Base-by-base conservation (phyloP, 2,113 vertebrate genomes). In the Eolophus roseicapilla region DNA sequence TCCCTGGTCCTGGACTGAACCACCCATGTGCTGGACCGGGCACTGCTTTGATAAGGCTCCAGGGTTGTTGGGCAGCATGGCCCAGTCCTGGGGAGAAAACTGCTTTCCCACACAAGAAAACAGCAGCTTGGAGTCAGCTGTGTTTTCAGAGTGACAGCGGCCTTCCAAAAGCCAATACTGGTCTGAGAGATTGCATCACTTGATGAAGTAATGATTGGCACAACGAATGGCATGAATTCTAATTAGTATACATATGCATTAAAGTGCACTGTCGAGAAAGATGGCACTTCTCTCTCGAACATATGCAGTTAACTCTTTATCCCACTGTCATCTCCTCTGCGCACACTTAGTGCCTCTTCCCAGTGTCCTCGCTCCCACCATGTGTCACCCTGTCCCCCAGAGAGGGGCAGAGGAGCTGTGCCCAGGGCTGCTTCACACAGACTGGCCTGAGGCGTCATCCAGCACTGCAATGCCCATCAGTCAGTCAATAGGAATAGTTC, bases 151-250 rank as follows among this genome's bases (percentile, higher is more conserved):
- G 85, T 44, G 77, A 83, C 83, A 80, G 88, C 73, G 81, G 83
- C 93, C 91, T 71, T 90, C 73, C 77, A 77, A 90, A 83, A 92
- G 92, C 88, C 94, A 94, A 82, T 96, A 89, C 94, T 95, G 82
- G 82, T 97, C 93, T 79, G 92, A 94, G 75, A 86, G 81, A 93
- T 91, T 86, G 86, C 88, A 73, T 88, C 49, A 23, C 76, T 97
- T 97, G 92, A 78, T 78, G 91, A 96, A 97, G 94, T 93, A 92
- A 94, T 89, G 95, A 96, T 88, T 93, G 94, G 73, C 82, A 35
- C 82, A 79, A 82, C 7, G 25, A 85, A 84, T 96, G 87, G 93
- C 74, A 88, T 91, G 93, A 96, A 78, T 97, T 91, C 65, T 94
- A 95, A 93, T 95, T 96, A 89, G 97, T 93, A 92, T 95, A 94